Base-by-base conservation (phyloP, 35 echinoderm and acorn worm species). In the Apostichopus californicus region DNA sequence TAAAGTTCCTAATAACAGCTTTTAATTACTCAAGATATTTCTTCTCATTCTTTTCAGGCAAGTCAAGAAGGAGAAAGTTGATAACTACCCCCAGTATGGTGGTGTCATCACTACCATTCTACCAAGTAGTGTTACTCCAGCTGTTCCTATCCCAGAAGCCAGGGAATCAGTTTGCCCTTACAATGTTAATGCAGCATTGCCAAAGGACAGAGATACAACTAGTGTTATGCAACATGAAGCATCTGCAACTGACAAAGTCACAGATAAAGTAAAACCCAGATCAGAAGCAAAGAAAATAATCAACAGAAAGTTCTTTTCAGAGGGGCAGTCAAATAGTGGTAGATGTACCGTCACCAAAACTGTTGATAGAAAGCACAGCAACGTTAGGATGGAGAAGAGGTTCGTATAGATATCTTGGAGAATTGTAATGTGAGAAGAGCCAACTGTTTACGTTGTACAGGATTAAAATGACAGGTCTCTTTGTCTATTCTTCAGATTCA, bases 101-200 rank as follows among this genome's bases (percentile, higher is more conserved):
- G 52, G 55, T 83, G 80, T 83, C 9, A 83, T 83, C 55, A 83
- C 80, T 17, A 83, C 80, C 11, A 46, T 55, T 17, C 80, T 83
- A 56, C 80, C 80, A 56, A 3, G 7, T 7, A 83, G n/a, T 12
- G 34, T 18, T n/a, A 83, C 26, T 56, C n/a, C 53, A 34, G 0
- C 80, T 12, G 6, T 18, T 83, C 34, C 46, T 55, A 55, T 6
- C 9, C 52, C n/a, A 11, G 55, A 7, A 12, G 6, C 15, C 46
- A 14, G 5, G 5, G 34, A 0, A 46, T 46, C 55, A 46, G 55
- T 54, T 14, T 26, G 6, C 9, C 34, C 13, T 46, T 2, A 83
- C 55, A 53, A 83, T 34, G 8, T 53, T 55, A 5, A 6, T 10
- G 5, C 10, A 55, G 17, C 21, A 83, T 17, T 55, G 9, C 34